phyloP scores from a whole-genome alignment of 2,113 vertebrate genomes.

The Pomatorhinus ruficollis region DNA sequence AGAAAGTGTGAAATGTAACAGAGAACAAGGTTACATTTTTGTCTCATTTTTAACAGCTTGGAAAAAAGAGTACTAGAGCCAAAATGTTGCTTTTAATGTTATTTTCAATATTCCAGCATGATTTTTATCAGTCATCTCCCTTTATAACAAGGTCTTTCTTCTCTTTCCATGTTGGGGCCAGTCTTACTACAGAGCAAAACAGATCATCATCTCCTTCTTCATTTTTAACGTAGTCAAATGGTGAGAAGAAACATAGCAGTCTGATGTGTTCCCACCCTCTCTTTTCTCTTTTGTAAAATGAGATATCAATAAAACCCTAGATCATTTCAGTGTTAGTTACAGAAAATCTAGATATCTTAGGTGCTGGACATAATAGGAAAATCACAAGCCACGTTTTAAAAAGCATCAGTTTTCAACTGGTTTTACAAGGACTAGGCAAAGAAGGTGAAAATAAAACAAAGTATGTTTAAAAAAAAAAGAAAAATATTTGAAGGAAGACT shows the following conservation, averaged over 20 bases:
- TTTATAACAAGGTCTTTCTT: slow-evolving; percentile 6
- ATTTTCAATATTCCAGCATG: background rate
- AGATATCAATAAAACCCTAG: background rate
- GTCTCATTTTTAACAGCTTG: background rate
- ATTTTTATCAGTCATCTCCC: slow-evolving; percentile 27
- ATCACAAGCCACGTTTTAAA: background rate
- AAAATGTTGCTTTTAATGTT: slow-evolving; percentile 27
- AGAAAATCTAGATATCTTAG: background rate
- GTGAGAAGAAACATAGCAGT: background rate
- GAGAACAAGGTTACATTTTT: background rate
- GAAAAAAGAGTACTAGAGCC: background rate
- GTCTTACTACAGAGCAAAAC: background rate
- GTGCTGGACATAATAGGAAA: background rate
- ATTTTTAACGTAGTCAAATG: background rate
- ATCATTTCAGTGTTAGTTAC: background rate
- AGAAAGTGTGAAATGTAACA: slow-evolving; percentile 4
- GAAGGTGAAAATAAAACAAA: background rate
- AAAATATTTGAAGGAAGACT: background rate
- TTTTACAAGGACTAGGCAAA: background rate
- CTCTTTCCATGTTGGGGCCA: background rate
- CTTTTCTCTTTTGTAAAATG: background rate
- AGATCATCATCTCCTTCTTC: slow-evolving; percentile 3
- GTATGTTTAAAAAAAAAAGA: background rate
- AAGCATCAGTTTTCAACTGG: background rate
- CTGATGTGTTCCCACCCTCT: background rate